Evolutionary conservation across 2,113 vertebrate genomes (phyloP), one percentile per base, ranked within the genome.

Genomic region (Ammodytes dubius): DNA sequence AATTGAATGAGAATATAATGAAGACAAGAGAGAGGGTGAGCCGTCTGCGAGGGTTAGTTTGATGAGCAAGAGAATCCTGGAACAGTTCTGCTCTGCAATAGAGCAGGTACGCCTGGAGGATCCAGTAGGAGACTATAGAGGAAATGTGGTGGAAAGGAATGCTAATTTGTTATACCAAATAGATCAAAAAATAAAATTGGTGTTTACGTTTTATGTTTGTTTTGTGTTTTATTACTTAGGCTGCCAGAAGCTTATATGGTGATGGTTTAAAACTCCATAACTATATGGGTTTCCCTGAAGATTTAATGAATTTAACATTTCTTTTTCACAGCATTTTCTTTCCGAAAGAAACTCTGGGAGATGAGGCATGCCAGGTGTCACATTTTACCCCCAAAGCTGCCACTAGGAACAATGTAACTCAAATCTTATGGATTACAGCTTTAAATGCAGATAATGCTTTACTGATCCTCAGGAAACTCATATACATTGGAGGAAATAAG

Each of bases 1-100:
- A 85, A 57, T 77, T 85, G 15, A 64, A 27, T 27, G 65, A 61
- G 1, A 71, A n/a, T 67, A 12, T 43, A 59, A 72, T 5, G 1
- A 77, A 53, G 58, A 74, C 56, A 39, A 7, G 58, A 61, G 0
- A 46, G 45, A n/a, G 57, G 52, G 60, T 58, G 19, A 46, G 4
- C 39, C 1, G 7, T 66, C 67, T 52, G 27, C 45, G 17, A 15
- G n/a, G 49, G 40, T 66, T 53, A 58, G 56, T 13, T 45, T 54
- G 64, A 80, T 40, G 47, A 54, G 19, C 17, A 4, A 52, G 50
- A 70, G 63, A 64, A 63, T 47, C 56, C 4, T 14, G 56, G 57
- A 6, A 9, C 46, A n/a, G 47, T 27, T 64, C 63, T 82, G 19
- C 15, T 57, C 46, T 50, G 66, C 54, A 42, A 57, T 37, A 52